Base-by-base conservation (phyloP, 1,140 invertebrate genomes). In the Diorhabda sublineata region DNA sequence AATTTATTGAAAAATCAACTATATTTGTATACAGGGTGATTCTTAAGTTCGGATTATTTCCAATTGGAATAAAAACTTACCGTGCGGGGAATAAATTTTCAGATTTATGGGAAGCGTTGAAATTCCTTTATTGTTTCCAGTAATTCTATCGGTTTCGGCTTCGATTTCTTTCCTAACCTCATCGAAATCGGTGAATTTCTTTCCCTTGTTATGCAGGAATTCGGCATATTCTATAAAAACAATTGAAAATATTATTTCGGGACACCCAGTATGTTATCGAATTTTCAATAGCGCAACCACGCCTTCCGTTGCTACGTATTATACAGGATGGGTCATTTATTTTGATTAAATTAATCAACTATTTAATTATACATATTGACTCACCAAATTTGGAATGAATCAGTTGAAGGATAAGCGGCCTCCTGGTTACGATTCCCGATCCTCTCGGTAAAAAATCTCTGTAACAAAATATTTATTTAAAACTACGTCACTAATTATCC, bases 31-130 rank as follows among this genome's bases (percentile, higher is more conserved):
- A 26, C 26, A 26, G 26, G 26, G 26, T 26, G 26, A 26, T 26
- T 26, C 26, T 26, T 26, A 26, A 26, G 26, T 26, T 26, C 26
- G 26, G 26, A 26, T 26, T 26, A 26, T 26, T 68, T 42, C 45
- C 8, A 26, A 26, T 26, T 26, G 26, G 26, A 4, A 52, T 8
- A 52, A 52, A 52, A 62, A 65, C 66, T 85, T 87, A 97, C 95
- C 96, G 87, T 99, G 92, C 56, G 98, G 98, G 66, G 97, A 99
- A 82, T 97, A 99, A 43, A 99, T 96, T 79, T 97, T 88, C 72
- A 99, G 87, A 85, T 99, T 99, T 81, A 99, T 99, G n/a, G 98
- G 98, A 79, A 99, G 89, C 77, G 95, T 96, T 26, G 97, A 99
- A 75, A 99, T 99, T 76, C 97, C 97, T 84, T 99, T 99, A 82